Conservation (phyloP, 2,113 vertebrate species). For the Labeo catla region DNA sequence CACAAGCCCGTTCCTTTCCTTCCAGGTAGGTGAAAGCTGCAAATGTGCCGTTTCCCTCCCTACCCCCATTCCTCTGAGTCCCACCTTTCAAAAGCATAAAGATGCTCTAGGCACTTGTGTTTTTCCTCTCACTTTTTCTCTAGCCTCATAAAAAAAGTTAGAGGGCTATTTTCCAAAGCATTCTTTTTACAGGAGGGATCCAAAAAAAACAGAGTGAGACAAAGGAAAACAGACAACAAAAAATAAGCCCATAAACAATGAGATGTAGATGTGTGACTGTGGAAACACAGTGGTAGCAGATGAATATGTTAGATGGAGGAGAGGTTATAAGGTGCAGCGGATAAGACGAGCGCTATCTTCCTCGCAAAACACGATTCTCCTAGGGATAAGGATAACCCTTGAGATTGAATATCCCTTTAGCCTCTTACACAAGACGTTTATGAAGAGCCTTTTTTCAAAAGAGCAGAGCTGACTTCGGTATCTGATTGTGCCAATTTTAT, state of each 20-base stretch:
- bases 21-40: slow-evolving; percentile 26
- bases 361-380: slow-evolving; percentile 31
- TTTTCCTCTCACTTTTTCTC: slow-evolving; percentile 15
- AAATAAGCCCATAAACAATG: slow-evolving; percentile 39
- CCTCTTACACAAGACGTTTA: slow-evolving; percentile 13
- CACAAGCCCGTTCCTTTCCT: slow-evolving; percentile 8
- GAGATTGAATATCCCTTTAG: slow-evolving; percentile 33
- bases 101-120: slow-evolving; percentile 46
- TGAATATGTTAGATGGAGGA: slow-evolving; percentile 14
- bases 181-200: slow-evolving; percentile 36
- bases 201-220: slow-evolving; percentile 26
- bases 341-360: slow-evolving; percentile 27
- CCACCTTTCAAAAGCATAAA: slow-evolving; percentile 40
- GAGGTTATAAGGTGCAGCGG: slow-evolving; percentile 31
- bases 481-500: slow-evolving; percentile 26
- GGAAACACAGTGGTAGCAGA: neutral
- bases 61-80: neutral
- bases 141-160: slow-evolving; percentile 22
- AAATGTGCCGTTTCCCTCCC: slow-evolving; percentile 7
- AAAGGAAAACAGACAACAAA: slow-evolving; percentile 29
- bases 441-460: slow-evolving; percentile 24
- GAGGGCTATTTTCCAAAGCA: slow-evolving; percentile 38
- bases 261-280: slow-evolving; percentile 36
- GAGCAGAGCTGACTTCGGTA: slow-evolving; percentile 1
- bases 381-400: slow-evolving; percentile 31